A percentile compares a stretch with the other conserved stretches of the same genome.
phyloP scores from a whole-genome alignment of 1,140 invertebrate genomes.

The Holotrichia oblita region DNA sequence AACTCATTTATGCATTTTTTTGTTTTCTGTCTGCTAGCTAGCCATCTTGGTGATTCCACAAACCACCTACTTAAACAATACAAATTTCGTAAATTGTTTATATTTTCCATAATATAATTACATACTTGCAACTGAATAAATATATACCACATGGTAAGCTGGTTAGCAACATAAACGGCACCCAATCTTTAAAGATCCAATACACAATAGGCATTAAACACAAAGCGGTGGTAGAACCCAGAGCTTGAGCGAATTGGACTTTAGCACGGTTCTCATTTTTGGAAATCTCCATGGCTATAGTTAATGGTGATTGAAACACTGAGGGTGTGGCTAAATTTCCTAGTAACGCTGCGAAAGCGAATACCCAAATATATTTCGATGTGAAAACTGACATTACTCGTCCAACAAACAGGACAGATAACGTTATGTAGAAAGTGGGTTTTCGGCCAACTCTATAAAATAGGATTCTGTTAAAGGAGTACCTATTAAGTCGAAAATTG shows the following conservation, averaged over 20 bases:
- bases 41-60: constrained; percentile 73
- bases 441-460: constrained; percentile 41
- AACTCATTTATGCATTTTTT: constrained; percentile 68
- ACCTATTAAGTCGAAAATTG: constrained; percentile 32
- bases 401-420: constrained; percentile 25
- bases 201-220: constrained; percentile 66
- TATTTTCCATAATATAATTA: constrained; percentile 29
- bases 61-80: constrained; percentile 62
- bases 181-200: constrained; percentile 68
- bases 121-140: constrained; percentile 51
- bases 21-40: constrained; percentile 68
- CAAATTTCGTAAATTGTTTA: not conserved
- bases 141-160: constrained; percentile 52
- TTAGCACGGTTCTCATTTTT: constrained; percentile 57
- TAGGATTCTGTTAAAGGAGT: not conserved
- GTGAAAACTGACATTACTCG: constrained; percentile 6
- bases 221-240: constrained; percentile 65
- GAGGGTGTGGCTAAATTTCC: constrained; percentile 32
- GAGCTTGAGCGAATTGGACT: constrained; percentile 62
- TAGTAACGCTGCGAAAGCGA: constrained; percentile 23
- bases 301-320: constrained; percentile 44
- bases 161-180: constrained; percentile 59
- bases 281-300: constrained; percentile 48
- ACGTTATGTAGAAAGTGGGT: constrained; percentile 28
- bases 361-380: not conserved